A percentile compares a stretch with the other conserved stretches of the same genome.
Evolutionary conservation across 2,888 invertebrate genomes (phyloP).

Genomic region (Mellilla xanthometata): DNA sequence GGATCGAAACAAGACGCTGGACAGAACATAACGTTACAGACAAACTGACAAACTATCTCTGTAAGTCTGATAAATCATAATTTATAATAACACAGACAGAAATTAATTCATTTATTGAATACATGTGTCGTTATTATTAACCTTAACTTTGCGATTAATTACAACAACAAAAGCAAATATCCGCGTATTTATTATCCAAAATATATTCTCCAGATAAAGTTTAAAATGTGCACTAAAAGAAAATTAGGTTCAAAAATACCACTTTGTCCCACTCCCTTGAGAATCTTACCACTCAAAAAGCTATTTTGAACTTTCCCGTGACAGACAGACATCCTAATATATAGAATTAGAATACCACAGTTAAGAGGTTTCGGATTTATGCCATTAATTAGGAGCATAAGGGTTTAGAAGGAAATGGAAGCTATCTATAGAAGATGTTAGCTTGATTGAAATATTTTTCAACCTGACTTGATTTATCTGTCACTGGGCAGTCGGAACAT

Average conservation of each 20-base stretch:
- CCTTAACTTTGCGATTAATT: no score
- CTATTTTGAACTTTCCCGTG: constrained; percentile 35
- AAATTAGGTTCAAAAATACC: no score
- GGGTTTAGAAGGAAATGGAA: constrained; percentile 32
- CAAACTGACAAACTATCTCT: constrained; percentile 35
- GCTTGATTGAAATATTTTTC: constrained; percentile 31
- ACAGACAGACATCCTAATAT: constrained; percentile 35
- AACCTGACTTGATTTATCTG: constrained; percentile 22
- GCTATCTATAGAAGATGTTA: constrained; percentile 32
- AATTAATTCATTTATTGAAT: no score
- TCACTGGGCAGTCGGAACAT: constrained; percentile 11
- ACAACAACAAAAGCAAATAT: no score
- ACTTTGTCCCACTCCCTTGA: constrained; percentile 12
- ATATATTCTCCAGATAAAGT: no score
- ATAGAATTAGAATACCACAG: constrained; percentile 36
- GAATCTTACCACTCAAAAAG: constrained; percentile 32
- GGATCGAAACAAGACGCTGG: constrained; percentile 6
- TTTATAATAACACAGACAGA: no score
- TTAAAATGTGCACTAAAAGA: no score
- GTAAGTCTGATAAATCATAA: no score
- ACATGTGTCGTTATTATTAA: no score
- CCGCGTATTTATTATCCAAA: no score
- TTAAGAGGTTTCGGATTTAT: constrained; percentile 36
- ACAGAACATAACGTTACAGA: constrained; percentile 35
- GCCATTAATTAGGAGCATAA: constrained; percentile 29